Evolutionary conservation across 2,888 invertebrate species (phyloP).

Genomic region (Agrochola macilenta): DNA sequence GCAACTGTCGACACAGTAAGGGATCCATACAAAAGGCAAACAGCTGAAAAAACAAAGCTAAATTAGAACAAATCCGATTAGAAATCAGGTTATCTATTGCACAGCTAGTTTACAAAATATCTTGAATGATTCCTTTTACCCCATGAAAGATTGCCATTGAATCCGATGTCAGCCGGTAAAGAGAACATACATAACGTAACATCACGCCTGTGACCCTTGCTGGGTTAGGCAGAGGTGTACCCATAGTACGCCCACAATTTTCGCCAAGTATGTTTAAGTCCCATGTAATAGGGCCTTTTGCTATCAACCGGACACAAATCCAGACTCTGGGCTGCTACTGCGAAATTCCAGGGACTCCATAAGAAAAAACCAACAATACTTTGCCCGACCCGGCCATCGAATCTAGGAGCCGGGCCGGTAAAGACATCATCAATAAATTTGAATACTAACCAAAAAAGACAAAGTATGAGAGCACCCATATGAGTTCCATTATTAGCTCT

Average conservation of each 20-base stretch:
- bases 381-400: neutral
- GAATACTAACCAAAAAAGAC: conserved; percentile 21
- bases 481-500: conserved; percentile 23
- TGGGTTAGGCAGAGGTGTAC: neutral
- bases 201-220: too few relatives aligned
- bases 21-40: conserved; percentile 84
- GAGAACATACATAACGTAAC: neutral
- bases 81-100: neutral
- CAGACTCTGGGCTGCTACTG: neutral
- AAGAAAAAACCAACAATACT: neutral
- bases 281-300: neutral
- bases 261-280: neutral
- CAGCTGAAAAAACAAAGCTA: conserved; percentile 14
- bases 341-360: neutral
- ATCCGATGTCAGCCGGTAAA: neutral
- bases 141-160: neutral
- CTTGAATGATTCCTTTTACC: neutral
- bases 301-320: neutral
- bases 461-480: conserved; percentile 15
- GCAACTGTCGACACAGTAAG: conserved; percentile 90
- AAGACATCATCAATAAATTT: neutral
- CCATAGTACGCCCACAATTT: neutral
- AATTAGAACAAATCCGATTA: neutral
- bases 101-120: too few relatives aligned
- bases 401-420: neutral